Base-by-base conservation (phyloP, 2,113 vertebrate genomes). In the Ctenomys sociabilis region DNA sequence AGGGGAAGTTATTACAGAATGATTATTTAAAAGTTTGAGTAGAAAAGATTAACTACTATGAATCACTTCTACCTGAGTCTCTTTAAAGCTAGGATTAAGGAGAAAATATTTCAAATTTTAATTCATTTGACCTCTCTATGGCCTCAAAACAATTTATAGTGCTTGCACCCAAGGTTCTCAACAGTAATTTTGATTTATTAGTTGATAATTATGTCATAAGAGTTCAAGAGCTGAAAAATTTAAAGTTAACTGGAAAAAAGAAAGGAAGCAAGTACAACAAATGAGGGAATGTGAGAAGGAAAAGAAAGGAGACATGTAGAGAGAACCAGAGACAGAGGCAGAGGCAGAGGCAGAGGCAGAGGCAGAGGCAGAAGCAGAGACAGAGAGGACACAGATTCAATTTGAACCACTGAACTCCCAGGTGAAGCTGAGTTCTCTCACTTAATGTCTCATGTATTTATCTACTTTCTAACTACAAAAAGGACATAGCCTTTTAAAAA, bases 111-210 rank as follows among this genome's bases (percentile, higher is more conserved):
- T 97, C 84, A 94, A 87, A 61, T 96, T 91, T 93, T 93, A 75
- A 93, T 95, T 96, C 52, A 22, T 75, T 93, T 97, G 91, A 96
- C 95, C 87, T 96, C 57, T 94, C 40, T 40, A 7, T 96, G 73
- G 68, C 68, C 86, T 95, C 93, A 93, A 91, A 94, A 95, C 37
- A 89, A 86, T 84, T 68, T 87, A 37, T 77, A 21, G 12, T 90
- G 84, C 13, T 45, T 80, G 37, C 75, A 92, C 21, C 84, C 93
- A 87, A 94, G 93, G 57, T 96, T 97, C 80, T 80, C 35, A 70
- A 26, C 8, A 85, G 68, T 7, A 45, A 40, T 54, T 96, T 75
- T 96, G 89, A 91, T 95, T 93, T 94, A 83, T 35, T 61, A 90
- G 88, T 88, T 95, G 81, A 88, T 96, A 82, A 90, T 92, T 95